Base-by-base conservation (phyloP, 2,797 vertebrate genomes). In the Falco novaeseelandiae region DNA sequence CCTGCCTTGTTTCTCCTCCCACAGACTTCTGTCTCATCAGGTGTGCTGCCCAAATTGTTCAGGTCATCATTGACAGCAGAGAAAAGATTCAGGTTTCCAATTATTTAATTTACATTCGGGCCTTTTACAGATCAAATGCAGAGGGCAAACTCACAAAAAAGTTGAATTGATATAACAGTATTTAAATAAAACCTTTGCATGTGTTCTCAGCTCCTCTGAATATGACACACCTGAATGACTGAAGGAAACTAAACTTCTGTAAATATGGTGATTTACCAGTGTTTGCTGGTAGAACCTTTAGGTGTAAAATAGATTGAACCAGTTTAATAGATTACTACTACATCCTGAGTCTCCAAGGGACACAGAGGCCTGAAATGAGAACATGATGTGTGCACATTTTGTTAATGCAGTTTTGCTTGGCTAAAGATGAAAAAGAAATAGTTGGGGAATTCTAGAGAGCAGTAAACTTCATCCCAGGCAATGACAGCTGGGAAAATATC, bases 361-460 rank as follows among this genome's bases (percentile, higher is more conserved):
- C 19, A 42, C 0, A 77, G 32, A 62, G 8, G 17, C 16, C 34
- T 51, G 51, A 88, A 94, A 89, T 57, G 25, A 84, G 62, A 93
- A 79, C 29, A 66, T 0, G 12, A 7, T 36, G 17, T 76, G 19
- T 70, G 12, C 5, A 1, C 30, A 58, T 91, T 89, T 86, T 78
- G 61, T 76, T 92, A 83, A 93, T 5, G 1, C 16, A 38, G 23
- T 74, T 94, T 90, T 70, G 23, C 59, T 65, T 94, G 42, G 16
- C 11, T 89, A 65, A 87, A 79, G 30, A 84, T 67, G 77, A 94
- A 92, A 96, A 71, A 87, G 21, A 89, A 88, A 83, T 40, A 79
- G 8, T 48, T 76, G 40, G 19, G 42, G 62, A 91, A 91, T 80
- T 92, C 49, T 66, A 69, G 57, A 52, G 32, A 71, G 51, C 51